phyloP scores from a whole-genome alignment of 1,140 invertebrate species.

The Leptestheria dahalacensis region DNA sequence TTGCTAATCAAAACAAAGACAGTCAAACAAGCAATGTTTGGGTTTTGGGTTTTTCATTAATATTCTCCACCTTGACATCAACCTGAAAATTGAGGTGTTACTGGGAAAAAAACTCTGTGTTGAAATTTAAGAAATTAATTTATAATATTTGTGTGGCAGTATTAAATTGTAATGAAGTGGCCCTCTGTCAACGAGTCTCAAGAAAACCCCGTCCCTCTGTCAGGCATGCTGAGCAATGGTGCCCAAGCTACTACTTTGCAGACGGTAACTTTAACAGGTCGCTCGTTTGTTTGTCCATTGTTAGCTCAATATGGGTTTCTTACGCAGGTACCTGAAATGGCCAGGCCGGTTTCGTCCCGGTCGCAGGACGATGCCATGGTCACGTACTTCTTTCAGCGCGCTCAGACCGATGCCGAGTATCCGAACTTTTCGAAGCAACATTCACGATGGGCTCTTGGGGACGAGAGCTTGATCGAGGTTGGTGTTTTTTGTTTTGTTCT shows the following conservation, averaged over 20 bases:
- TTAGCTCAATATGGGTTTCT: no score
- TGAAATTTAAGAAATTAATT: no score
- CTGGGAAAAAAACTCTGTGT: no score
- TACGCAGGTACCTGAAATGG: conserved; percentile 1
- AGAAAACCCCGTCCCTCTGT: not conserved
- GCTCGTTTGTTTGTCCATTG: no score
- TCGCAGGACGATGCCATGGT: conserved; percentile 71
- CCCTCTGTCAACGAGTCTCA: not conserved
- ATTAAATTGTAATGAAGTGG: conserved; percentile 9
- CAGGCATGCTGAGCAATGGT: conserved; percentile 2
- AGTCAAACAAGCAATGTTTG: not conserved
- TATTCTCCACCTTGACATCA: not conserved
- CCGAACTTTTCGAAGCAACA: conserved; percentile 44
- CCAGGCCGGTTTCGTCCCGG: conserved; percentile 23
- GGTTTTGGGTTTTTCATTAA: not conserved
- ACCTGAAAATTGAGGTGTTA: no score
- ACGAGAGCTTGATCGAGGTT: conserved; percentile 62
- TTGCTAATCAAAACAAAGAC: not conserved
- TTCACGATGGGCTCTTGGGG: conserved; percentile 57
- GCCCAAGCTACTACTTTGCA: conserved; percentile 6
- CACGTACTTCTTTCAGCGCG: conserved; percentile 70
- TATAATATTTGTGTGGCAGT: not conserved
- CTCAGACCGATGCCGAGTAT: conserved; percentile 56
- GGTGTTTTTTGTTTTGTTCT: conserved; percentile 24
- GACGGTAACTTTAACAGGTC: not conserved